phyloP scores from a whole-genome alignment of 2,113 vertebrate species.

The Condylura cristata region DNA sequence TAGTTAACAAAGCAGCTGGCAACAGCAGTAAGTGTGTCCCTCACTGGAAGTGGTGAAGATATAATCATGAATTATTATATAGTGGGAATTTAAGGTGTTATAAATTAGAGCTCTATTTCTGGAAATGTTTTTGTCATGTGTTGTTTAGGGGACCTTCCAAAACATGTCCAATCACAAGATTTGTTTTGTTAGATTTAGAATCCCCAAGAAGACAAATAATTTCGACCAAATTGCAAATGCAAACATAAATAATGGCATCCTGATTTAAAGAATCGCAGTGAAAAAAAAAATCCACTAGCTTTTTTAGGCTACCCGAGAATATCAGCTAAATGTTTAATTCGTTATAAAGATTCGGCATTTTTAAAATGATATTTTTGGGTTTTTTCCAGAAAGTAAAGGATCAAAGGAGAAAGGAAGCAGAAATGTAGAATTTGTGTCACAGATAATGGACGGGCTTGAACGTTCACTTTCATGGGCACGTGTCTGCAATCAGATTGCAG shows the following conservation, averaged over 20 bases:
- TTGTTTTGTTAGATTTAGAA: background rate
- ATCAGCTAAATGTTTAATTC: background rate
- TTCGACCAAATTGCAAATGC: background rate
- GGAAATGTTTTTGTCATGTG: background rate
- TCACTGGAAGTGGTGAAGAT: background rate
- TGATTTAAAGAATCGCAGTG: background rate
- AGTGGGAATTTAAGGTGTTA: background rate
- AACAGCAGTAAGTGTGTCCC: background rate
- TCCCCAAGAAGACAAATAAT: background rate
- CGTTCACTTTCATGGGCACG: background rate
- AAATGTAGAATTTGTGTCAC: background rate
- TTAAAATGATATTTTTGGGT: background rate
- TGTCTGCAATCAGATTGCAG: background rate
- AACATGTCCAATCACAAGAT: background rate
- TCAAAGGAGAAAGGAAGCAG: background rate
- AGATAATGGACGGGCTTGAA: background rate
- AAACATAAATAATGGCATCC: background rate
- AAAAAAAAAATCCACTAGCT: background rate
- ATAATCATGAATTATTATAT: background rate
- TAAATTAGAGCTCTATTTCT: background rate
- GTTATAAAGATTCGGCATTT: background rate
- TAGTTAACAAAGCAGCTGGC: background rate
- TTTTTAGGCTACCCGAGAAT: background rate
- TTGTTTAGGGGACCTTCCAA: background rate
- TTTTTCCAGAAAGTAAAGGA: background rate